Percentiles rank a stretch among this genome's conserved stretches.
These are phyloP conservation scores for Colletes latitarsis DNA, from an alignment of 1,140 invertebrate species.

Conservation along the genomic window DNA sequence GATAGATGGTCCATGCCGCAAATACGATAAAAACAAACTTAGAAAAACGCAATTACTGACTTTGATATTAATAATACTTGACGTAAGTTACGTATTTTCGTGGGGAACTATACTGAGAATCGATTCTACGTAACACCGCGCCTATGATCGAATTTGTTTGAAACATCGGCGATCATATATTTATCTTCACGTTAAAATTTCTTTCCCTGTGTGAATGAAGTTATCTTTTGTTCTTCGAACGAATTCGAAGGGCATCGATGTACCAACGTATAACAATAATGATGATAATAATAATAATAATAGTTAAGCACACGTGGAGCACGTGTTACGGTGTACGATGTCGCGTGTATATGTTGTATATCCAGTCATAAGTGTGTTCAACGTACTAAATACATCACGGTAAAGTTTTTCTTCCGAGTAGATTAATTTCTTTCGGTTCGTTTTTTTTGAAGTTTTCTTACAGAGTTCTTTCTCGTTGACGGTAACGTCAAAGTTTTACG, in stretches of 20 bases:
- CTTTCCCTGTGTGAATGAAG: neutral
- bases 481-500: slow-evolving; percentile 1
- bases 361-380: neutral
- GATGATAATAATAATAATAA: neutral
- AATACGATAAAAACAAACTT: neutral
- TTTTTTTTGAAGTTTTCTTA: neutral
- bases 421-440: neutral
- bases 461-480: neutral
- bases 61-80: neutral
- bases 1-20: neutral
- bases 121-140: neutral
- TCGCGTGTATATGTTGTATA: neutral
- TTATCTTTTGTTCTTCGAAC: slow-evolving; percentile 12
- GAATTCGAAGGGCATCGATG: slow-evolving; percentile 53
- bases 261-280: slow-evolving; percentile 3
- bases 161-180: neutral
- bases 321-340: neutral
- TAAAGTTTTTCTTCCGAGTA: neutral
- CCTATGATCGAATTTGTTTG: neutral
- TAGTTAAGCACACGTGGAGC: neutral
- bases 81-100: slow-evolving; percentile 1
- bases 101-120: neutral
- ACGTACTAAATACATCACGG: neutral
- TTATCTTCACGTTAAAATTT: neutral
- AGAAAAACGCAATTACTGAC: neutral